Evolutionary conservation across 1,140 invertebrate genomes (phyloP).

Genomic region (Phymastichus coffea): DNA sequence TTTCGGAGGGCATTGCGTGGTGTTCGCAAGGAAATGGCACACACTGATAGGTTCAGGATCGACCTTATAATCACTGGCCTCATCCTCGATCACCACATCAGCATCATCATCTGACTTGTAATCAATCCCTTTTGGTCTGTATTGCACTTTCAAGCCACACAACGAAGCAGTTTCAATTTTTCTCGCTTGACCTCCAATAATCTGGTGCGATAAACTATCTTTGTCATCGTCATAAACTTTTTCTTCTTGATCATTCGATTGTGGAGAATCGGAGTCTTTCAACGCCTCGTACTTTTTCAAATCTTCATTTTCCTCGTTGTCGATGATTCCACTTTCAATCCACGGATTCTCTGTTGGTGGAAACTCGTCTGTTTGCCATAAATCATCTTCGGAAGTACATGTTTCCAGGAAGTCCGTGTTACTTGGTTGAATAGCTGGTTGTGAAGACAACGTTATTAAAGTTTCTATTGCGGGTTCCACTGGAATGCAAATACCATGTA

Average conservation of each 20-base stretch:
- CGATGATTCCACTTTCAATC: background rate
- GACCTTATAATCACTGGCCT: constrained; percentile 29
- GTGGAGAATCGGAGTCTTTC: constrained; percentile 29
- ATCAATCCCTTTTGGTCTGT: constrained; percentile 31
- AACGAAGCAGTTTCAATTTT: constrained; percentile 26
- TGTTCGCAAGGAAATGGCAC: constrained; percentile 33
- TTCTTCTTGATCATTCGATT: background rate
- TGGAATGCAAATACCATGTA: constrained; percentile 26
- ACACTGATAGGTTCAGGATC: constrained; percentile 28
- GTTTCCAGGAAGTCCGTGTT: background rate
- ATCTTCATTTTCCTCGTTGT: constrained; percentile 18
- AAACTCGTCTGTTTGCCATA: background rate
- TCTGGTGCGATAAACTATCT: background rate
- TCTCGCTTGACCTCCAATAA: constrained; percentile 16
- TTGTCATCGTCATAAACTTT: background rate
- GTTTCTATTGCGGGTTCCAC: constrained; percentile 36
- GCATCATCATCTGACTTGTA: constrained; percentile 41
- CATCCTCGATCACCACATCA: constrained; percentile 45
- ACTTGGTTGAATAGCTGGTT: background rate
- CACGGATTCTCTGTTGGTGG: background rate
- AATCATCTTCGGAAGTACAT: background rate
- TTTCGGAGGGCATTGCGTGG: constrained; percentile 36
- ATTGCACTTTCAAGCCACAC: constrained; percentile 42
- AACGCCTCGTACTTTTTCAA: constrained; percentile 28
- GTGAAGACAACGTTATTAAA: constrained; percentile 34